These are phyloP conservation scores for Atta texana DNA, from an alignment of 1,140 invertebrate genomes.

Conservation along the genomic window DNA sequence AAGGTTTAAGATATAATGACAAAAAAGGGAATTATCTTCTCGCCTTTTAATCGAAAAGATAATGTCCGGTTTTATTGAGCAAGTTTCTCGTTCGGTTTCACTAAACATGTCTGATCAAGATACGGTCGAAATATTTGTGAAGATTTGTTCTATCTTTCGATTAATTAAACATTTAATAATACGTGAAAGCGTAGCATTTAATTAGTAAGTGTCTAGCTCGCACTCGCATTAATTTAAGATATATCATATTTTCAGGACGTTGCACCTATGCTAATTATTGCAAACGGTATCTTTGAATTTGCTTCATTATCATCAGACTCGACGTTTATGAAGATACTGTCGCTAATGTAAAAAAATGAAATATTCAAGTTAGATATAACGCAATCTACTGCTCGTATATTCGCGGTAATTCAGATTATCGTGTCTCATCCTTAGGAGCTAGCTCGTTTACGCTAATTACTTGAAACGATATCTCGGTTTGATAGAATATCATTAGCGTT, in stretches of 20 bases:
- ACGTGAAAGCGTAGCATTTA: neutral
- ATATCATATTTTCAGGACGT: neutral
- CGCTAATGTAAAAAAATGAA: slow-evolving; percentile 23
- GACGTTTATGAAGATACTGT: neutral
- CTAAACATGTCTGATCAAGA: neutral
- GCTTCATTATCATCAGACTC: neutral
- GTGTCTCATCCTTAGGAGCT: slow-evolving; percentile 23
- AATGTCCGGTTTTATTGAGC: neutral
- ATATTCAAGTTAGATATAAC: neutral
- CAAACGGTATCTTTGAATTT: neutral
- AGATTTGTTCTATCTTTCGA: neutral
- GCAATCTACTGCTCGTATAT: slow-evolving; percentile 4
- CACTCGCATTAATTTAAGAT: slow-evolving; percentile 12
- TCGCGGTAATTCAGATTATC: slow-evolving; percentile 30
- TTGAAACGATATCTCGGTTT: slow-evolving; percentile 56
- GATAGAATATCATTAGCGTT: slow-evolving; percentile 65
- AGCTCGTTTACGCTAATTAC: slow-evolving; percentile 61
- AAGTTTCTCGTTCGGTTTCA: neutral
- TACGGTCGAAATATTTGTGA: neutral
- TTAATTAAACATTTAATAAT: slow-evolving; percentile 19
- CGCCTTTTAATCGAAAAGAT: slow-evolving; percentile 15
- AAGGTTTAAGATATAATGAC: neutral
- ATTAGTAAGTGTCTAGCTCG: neutral
- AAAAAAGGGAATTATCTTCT: neutral
- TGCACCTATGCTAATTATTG: slow-evolving; percentile 2